phyloP scores from a whole-genome alignment of 2,888 invertebrate species.

The Hecatera dysodea region DNA sequence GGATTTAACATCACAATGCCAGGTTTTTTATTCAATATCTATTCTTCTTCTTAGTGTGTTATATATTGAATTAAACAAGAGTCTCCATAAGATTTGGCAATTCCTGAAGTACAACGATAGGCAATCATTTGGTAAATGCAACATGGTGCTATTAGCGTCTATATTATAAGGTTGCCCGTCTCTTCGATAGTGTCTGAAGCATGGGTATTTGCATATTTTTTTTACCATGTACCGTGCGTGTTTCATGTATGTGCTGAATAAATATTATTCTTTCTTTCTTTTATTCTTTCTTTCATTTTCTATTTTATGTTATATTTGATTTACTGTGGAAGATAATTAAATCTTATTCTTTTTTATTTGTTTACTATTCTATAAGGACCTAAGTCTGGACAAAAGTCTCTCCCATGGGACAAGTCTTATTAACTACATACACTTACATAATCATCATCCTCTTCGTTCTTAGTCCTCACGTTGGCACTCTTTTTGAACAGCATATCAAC shows the following conservation, averaged over 20 bases:
- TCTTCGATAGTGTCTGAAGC: neutral
- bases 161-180: neutral
- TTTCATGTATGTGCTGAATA: too few species aligned
- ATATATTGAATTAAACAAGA: neutral
- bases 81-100: neutral
- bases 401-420: neutral
- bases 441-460: conserved; percentile 68
- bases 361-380: neutral
- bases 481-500: conserved; percentile 83
- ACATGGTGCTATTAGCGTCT: neutral
- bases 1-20: neutral
- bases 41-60: neutral
- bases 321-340: neutral
- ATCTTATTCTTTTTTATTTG: neutral
- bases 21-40: neutral
- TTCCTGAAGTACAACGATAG: neutral
- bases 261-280: too few species aligned
- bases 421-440: conserved; percentile 65
- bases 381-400: too few species aligned
- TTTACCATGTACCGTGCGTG: too few species aligned
- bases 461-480: conserved; percentile 78
- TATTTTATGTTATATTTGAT: neutral
- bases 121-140: neutral
- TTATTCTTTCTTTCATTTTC: too few species aligned
- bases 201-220: neutral